A percentile compares a stretch with the other conserved stretches of the same genome.
Conservation (phyloP, 2,797 vertebrate genomes). For the Eremophila alpestris region DNA sequence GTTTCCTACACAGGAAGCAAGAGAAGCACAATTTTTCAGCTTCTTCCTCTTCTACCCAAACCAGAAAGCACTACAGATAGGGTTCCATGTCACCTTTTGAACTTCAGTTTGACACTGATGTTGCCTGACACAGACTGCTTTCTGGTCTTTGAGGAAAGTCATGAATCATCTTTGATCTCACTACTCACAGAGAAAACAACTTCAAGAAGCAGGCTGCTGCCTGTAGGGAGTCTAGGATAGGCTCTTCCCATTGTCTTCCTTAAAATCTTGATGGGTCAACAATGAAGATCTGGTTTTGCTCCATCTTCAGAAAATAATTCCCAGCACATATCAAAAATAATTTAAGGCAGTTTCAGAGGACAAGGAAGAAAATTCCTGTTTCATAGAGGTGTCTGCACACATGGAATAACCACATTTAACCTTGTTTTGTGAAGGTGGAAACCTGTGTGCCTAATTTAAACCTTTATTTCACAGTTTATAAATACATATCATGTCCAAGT, state of each 20-base stretch:
- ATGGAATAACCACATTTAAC: background rate
- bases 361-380: background rate
- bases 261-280: background rate
- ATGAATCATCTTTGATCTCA: background rate
- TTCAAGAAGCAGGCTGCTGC: background rate
- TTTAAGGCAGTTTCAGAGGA: background rate
- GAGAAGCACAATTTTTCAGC: background rate
- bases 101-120: background rate
- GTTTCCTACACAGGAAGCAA: background rate
- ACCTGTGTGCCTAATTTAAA: background rate
- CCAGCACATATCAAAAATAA: background rate
- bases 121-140: background rate
- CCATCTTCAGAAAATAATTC: background rate
- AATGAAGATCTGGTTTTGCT: background rate
- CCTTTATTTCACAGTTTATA: background rate
- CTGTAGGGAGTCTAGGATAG: background rate
- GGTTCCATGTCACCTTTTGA: background rate
- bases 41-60: background rate
- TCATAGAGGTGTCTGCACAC: background rate
- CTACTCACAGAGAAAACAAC: background rate
- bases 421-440: background rate
- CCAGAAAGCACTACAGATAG: background rate
- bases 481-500: background rate
- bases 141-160: background rate
- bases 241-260: background rate